These are phyloP conservation scores for Napeogenes sylphis DNA, from an alignment of 2,888 invertebrate species.

Conservation along the genomic window DNA sequence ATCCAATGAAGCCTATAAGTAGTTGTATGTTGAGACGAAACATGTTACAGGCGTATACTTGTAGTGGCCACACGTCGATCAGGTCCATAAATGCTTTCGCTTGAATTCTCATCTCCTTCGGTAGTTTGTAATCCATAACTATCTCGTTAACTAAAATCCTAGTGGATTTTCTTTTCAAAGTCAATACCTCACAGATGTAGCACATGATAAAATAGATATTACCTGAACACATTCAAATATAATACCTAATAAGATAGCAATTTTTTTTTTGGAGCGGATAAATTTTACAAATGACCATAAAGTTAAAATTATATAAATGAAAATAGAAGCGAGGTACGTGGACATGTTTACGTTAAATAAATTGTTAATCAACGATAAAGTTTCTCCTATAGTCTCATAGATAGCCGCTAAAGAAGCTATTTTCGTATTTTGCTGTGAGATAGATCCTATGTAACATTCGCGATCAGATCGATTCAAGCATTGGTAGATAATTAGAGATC, in stretches of 20 bases:
- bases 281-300: constrained; percentile 50
- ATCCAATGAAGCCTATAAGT: constrained; percentile 58
- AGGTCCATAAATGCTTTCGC: constrained; percentile 62
- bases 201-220: constrained; percentile 43
- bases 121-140: constrained; percentile 56
- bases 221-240: constrained; percentile 45
- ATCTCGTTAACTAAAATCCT: constrained; percentile 52
- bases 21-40: constrained; percentile 57
- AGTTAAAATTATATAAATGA: constrained; percentile 46
- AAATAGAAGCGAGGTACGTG: constrained; percentile 40
- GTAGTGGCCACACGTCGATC: constrained; percentile 51
- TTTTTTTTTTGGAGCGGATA: constrained; percentile 31
- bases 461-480: neutral
- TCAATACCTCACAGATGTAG: constrained; percentile 47
- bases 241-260: constrained; percentile 8
- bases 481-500: neutral
- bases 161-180: constrained; percentile 43
- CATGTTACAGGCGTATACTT: constrained; percentile 47
- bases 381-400: neutral
- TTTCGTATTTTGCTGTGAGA: neutral
- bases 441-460: neutral
- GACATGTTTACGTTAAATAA: neutral
- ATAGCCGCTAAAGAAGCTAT: neutral
- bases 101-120: constrained; percentile 50
- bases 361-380: neutral